These are phyloP conservation scores for Melipona bicolor DNA, from an alignment of 2,888 invertebrate genomes.

Conservation along the genomic window DNA sequence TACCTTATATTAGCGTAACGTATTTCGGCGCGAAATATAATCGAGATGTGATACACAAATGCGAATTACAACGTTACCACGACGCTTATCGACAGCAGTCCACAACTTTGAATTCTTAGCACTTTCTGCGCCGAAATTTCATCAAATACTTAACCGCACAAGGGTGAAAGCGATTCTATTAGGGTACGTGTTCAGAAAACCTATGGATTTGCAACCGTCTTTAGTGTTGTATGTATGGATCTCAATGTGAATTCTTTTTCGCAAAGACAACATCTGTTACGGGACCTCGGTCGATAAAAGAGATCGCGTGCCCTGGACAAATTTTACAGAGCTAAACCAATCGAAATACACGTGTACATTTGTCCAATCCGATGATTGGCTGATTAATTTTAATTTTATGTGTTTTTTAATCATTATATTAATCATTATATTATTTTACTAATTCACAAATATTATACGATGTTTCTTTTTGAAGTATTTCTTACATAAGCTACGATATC, in stretches of 20 bases:
- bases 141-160: conserved; percentile 46
- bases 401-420: background rate
- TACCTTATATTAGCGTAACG: conserved; percentile 25
- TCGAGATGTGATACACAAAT: background rate
- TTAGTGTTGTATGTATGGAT: conserved; percentile 1
- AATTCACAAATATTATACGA: no score
- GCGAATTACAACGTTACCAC: conserved; percentile 39
- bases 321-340: conserved; percentile 30
- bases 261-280: background rate
- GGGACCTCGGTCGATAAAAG: conserved; percentile 31
- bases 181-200: conserved; percentile 58
- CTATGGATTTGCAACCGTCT: conserved; percentile 45
- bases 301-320: conserved; percentile 3
- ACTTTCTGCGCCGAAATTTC: conserved; percentile 45
- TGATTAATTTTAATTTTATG: background rate
- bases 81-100: conserved; percentile 15
- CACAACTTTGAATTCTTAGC: conserved; percentile 53
- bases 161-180: conserved; percentile 47
- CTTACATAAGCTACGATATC: background rate
- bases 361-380: conserved; percentile 52
- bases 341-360: background rate
- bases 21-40: conserved; percentile 55
- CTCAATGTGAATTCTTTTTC: conserved; percentile 25
- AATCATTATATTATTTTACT: background rate
- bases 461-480: background rate